These are phyloP conservation scores for Ganaspis brasiliensis DNA, from an alignment of 2,888 invertebrate species.

Conservation along the genomic window DNA sequence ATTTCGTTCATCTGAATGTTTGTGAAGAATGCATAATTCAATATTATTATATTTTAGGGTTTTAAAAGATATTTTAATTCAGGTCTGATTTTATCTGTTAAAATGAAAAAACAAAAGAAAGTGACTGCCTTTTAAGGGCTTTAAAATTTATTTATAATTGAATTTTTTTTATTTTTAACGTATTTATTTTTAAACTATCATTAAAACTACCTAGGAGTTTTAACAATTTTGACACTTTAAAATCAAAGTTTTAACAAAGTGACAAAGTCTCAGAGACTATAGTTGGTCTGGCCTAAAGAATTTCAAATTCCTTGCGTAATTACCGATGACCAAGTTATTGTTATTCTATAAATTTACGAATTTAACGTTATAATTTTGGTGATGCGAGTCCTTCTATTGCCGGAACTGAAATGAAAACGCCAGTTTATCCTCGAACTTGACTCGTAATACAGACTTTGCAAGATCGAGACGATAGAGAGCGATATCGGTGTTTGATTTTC, in stretches of 20 bases:
- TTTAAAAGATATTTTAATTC: no score
- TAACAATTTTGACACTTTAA: slow-evolving; percentile 6
- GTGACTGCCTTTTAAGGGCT: no score
- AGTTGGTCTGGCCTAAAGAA: not conserved
- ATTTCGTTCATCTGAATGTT: no score
- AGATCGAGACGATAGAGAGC: slow-evolving; percentile 40
- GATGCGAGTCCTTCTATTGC: not conserved
- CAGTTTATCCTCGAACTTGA: slow-evolving; percentile 41
- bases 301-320: not conserved
- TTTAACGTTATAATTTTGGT: not conserved
- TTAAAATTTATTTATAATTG: no score
- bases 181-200: not conserved
- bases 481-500: slow-evolving; percentile 42
- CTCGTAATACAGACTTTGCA: slow-evolving; percentile 29
- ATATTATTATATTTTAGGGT: no score
- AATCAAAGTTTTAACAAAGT: not conserved
- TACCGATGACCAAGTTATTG: slow-evolving; percentile 16
- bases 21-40: no score
- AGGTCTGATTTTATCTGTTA: no score
- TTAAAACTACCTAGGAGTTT: slow-evolving; percentile 4
- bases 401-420: slow-evolving; percentile 30
- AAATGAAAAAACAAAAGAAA: not conserved
- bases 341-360: not conserved
- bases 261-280: not conserved
- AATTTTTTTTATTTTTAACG: no score